Evolutionary conservation across 2,888 invertebrate species (phyloP), one percentile per base, ranked within the genome.

Genomic region (Lasioglossum malachurum): DNA sequence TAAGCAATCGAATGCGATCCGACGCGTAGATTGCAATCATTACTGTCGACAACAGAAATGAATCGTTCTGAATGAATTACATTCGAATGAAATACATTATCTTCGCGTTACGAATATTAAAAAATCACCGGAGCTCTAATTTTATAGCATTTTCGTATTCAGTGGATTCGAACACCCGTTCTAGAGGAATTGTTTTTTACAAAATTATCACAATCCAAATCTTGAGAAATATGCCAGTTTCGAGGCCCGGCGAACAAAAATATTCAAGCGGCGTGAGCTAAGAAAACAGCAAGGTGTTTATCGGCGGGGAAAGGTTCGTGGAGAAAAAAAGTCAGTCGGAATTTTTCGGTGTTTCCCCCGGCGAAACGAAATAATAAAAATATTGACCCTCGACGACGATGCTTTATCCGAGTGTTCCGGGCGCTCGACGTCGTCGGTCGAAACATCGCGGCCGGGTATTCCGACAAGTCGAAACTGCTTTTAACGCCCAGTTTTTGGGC

Each of bases 401-500:
- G 90, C 87, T 91, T 90, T 89, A 89, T 82, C 87, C 77, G 77
- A 71, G 60, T 64, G 83, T 86, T 87, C 83, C 84, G 76, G 77
- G 73, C 64, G 80, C 73, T 53, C 35, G 76, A 60, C 75, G 71
- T 60, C 69, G 78, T 53, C 72, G 78, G 53, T 76, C 78, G 83
- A 80, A 83, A 80, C 83, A 60, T 60, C 74, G 84, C 80, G 27
- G 16, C 69, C 82, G 81, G 87, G 88, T 89, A 87, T 90, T 90
- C 90, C 87, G 82, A 84, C 67, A 75, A 88, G 83, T 77, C 72
- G 84, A 78, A 69, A 82, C 60, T 49, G 92, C 93, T 92, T 93
- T 93, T 93, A 93, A 86, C 88, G 89, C 82, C 73, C 85, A 79
- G 88, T 91, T 93, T 91, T 93, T 89, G 89, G 89, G 88, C 64